Evolutionary conservation across 2,113 vertebrate genomes (phyloP), one percentile per base, ranked within the genome.

Genomic region (Xiphophorus maculatus): DNA sequence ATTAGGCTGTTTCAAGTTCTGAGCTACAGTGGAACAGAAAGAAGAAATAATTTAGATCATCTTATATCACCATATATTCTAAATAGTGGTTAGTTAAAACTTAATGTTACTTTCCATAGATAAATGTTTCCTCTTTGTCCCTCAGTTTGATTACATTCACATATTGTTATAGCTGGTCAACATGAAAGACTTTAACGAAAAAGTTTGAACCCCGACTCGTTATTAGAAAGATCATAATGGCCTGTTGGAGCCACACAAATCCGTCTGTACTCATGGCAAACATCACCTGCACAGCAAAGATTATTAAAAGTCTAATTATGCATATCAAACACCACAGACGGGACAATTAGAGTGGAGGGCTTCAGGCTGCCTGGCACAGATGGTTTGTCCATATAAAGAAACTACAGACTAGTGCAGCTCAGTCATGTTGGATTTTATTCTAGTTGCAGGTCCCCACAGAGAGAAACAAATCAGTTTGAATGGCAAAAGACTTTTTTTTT

Each of bases 251-350:
- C 48, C 77, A 51, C 35, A 73, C 61, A 77, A 74, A 79, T 79
- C 73, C 73, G 63, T 73, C 48, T 79, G 69, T 88, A 87, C 73
- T 76, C 71, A 67, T 58, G 54, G 81, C 88, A 91, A 90, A 92
- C 86, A 90, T 89, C 85, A 93, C 90, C 90, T 92, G 87, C 84
- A 85, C 35, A 65, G 84, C 79, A 90, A 91, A 91, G 86, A 90
- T 91, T 91, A 93, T 91, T 91, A 91, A 91, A 92, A 92, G 91
- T 91, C 81, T 91, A 92, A 91, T 92, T 93, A 92, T 86, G 92
- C 89, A 92, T 89, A 92, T 91, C 89, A 91, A 90, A 91, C 82
- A 84, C 77, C 74, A 76, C 92, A 92, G 90, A 92, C 82, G 87
- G 88, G 82, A 90, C 91, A 89, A 91, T 91, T 92, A 90, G 81